Base-by-base conservation (phyloP, 92 coral and sea anemone species). In the Porites lobata region DNA sequence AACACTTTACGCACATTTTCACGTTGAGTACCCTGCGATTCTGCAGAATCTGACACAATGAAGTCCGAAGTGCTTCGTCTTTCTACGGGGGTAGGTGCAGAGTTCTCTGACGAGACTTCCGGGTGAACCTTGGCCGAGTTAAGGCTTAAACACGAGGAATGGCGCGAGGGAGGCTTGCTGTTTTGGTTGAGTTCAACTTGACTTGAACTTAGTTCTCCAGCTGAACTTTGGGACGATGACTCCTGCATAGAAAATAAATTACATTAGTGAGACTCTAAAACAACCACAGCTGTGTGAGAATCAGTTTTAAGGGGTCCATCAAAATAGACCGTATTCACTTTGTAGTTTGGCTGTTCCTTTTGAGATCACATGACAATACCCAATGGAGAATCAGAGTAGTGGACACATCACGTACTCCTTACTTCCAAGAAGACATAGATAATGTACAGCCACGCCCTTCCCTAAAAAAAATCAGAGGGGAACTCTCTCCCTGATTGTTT, bases 91-190 rank as follows among this genome's bases (percentile, higher is more conserved):
- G 80, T 64, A 22, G 69, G 14, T 1, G 72, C 19, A 52, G 50
- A 61, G 9, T 22, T 73, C 50, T 64, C 77, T 47, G 77, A 66
- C 75, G 65, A 64, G 65, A 71, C 80, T 63, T 81, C 86, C 64
- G 98, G 92, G 67, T 88, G 90, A 18, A 91, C 96, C 84, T 95
- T 95, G 73, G 93, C 96, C 32, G n/a, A n/a, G n/a, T n/a, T n/a
- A n/a, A n/a, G n/a, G n/a, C n/a, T n/a, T n/a, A n/a, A n/a, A n/a
- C n/a, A n/a, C n/a, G n/a, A n/a, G n/a, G n/a, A n/a, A n/a, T n/a
- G n/a, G n/a, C n/a, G n/a, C n/a, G n/a, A n/a, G 94, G 91, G 86
- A 81, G 90, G 90, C 43, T 84, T 90, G 90, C 85, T 89, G 15
- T 78, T 66, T 12, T 75, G 80, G 68, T 73, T 88, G 74, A 87